phyloP scores from a whole-genome alignment of 2,797 vertebrate species.

The Coccyzus lansbergi region DNA sequence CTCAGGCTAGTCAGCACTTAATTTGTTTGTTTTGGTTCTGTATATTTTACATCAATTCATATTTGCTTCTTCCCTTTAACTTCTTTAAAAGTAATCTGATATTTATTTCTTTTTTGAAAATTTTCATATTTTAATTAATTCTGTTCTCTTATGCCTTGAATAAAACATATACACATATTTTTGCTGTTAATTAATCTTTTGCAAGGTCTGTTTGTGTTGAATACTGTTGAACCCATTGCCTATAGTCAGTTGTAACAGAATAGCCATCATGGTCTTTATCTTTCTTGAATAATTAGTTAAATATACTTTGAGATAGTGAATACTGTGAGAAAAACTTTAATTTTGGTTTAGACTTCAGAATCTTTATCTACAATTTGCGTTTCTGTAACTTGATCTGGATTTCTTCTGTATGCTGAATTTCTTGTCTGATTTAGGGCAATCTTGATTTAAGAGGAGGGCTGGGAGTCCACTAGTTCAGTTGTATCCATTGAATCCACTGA shows the following conservation, averaged over 20 bases:
- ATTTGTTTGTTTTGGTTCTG: slow-evolving; percentile 54
- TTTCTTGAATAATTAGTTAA: not conserved
- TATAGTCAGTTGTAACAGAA: not conserved
- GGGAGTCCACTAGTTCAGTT: not conserved
- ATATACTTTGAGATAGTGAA: not conserved
- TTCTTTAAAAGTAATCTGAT: not conserved
- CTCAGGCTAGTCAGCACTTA: slow-evolving; percentile 25
- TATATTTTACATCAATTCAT: not conserved
- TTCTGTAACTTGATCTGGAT: not conserved
- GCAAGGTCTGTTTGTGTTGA: not conserved
- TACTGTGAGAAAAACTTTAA: not conserved
- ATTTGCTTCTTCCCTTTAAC: not conserved
- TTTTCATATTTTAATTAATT: not conserved
- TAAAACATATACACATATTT: not conserved
- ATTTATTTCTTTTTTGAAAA: not conserved
- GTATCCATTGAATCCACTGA: not conserved
- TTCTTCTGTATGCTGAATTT: not conserved
- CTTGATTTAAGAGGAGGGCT: not conserved
- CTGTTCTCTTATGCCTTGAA: not conserved
- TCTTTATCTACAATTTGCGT: not conserved
- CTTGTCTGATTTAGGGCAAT: not conserved
- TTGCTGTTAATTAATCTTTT: not conserved
- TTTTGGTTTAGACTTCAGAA: not conserved
- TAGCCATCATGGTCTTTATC: not conserved
- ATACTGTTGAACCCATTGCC: not conserved